Base-by-base conservation (phyloP, 2,797 vertebrate species). In the Bradypodion pumilum region DNA sequence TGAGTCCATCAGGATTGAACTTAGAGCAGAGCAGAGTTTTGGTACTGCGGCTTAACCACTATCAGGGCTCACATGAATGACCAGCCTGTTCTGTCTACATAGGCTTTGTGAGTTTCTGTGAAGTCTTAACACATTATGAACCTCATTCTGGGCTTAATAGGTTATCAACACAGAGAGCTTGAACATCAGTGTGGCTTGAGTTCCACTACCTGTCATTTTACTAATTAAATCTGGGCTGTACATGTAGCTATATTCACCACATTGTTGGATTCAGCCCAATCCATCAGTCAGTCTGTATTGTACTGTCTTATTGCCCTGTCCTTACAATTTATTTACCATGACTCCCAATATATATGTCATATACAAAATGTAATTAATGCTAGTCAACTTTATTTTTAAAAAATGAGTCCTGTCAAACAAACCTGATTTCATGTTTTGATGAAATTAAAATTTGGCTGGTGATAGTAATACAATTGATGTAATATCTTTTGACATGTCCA, bases 301-400 rank as follows among this genome's bases (percentile, higher is more conserved):
- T 70, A 63, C 52, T 76, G 63, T 76, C 65, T 81, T 35, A 42
- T 27, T 76, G 52, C 40, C 49, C 84, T 81, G 78, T 85, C 78
- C 63, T 81, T 81, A 59, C 77, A 72, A 76, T 81, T 75, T 85
- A 81, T 81, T 81, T 80, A 85, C 49, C 78, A 76, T 52, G 60
- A 81, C 65, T 81, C 73, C n/a, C 73, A 76, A 85, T 85, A 81
- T 76, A 76, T 85, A 76, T 76, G 65, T 81, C 56, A 37, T 81
- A 76, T 84, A 81, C 84, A 76, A 76, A 81, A 81, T 76, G 73
- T 76, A 85, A 85, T 85, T 81, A 85, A 76, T 81, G 73, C 52
- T 78, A 85, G 78, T 81, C 62, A 85, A 70, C 73, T 59, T 80
- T 62, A 75, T 59, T 59, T 81, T 84, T 73, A 5, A 81, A 85